Evolutionary conservation across 2,797 vertebrate species (phyloP).

Genomic region (Alcedo quadribrachys): DNA sequence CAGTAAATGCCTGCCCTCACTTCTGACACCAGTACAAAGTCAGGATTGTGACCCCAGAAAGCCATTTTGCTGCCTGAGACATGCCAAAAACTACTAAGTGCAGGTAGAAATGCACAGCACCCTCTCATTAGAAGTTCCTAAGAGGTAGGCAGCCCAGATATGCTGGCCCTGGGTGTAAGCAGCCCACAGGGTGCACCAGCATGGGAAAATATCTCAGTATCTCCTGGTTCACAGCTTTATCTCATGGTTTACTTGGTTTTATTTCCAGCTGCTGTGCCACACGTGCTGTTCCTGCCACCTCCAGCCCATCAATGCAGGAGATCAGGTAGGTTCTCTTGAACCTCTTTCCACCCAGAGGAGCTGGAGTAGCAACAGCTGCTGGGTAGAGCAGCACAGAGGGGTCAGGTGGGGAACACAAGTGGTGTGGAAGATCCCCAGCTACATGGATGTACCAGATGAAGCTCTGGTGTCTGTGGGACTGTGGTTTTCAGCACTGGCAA

Average conservation of each 20-base stretch:
- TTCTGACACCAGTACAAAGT: neutral
- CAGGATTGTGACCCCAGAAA: neutral
- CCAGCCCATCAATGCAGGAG: accelerated
- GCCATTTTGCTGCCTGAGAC: neutral
- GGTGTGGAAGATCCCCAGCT: neutral
- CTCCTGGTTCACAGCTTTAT: neutral
- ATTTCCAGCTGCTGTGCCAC: neutral
- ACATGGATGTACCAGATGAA: neutral
- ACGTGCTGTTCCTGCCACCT: neutral
- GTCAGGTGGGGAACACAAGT: neutral
- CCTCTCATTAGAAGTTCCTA: neutral
- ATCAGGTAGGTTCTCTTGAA: neutral
- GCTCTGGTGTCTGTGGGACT: neutral
- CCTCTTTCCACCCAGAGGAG: neutral
- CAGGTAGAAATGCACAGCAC: neutral
- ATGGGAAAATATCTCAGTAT: neutral
- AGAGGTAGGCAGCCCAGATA: neutral
- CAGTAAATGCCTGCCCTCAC: neutral
- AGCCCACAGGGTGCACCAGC: neutral
- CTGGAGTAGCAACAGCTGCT: neutral
- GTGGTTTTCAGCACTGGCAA: neutral
- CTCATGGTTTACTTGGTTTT: neutral
- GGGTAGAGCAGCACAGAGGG: neutral
- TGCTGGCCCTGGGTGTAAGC: neutral
- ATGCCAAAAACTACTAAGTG: neutral